Evolutionary conservation across 2,888 invertebrate genomes (phyloP), one percentile per base, ranked within the genome.

Genomic region (Cephalotes varians): DNA sequence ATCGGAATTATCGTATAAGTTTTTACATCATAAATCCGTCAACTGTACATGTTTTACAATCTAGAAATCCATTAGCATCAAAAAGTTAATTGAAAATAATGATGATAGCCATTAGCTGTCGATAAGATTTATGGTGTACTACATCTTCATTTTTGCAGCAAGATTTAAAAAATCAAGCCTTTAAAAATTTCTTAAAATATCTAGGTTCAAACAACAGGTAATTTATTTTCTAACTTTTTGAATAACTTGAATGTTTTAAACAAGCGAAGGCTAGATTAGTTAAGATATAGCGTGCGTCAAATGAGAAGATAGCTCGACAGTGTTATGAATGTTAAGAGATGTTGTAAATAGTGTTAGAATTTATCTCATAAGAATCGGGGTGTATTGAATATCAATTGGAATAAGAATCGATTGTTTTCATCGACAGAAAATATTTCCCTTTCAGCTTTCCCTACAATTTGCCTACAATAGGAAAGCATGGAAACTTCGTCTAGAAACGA

Each of bases 1-100:
- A 77, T 77, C 34, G 44, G n/a, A 79, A 5, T 79, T 62, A 74
- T 62, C 34, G 25, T 60, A 34, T 47, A 56, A 56, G 12, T 49
- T 79, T 44, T 79, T 56, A 56, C 44, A 31, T 56, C 72, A 54
- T 44, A 79, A 44, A 25, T 7, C 31, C n/a, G 21, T 34, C 21
- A 34, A 34, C 25, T 79, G 34, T 28, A n/a, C n/a, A 37, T 76
- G 51, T 58, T 65, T 65, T 69, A 69, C 69, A 76, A 10, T 5
- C 74, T 67, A 76, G 28, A 15, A 76, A 7, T 31, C 56, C 40
- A 69, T 69, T 71, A 56, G 44, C 34, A 2, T 34, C 31, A 71
- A 79, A 44, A 71, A 44, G 3, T 72, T 47, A 77, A 71, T 79
- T 44, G 56, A n/a, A 44, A 56, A 44, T 44, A 67, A 77, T 21